Evolutionary conservation across 2,797 vertebrate genomes (phyloP), one percentile per base, ranked within the genome.

Genomic region (Anomalospiza imberbis): DNA sequence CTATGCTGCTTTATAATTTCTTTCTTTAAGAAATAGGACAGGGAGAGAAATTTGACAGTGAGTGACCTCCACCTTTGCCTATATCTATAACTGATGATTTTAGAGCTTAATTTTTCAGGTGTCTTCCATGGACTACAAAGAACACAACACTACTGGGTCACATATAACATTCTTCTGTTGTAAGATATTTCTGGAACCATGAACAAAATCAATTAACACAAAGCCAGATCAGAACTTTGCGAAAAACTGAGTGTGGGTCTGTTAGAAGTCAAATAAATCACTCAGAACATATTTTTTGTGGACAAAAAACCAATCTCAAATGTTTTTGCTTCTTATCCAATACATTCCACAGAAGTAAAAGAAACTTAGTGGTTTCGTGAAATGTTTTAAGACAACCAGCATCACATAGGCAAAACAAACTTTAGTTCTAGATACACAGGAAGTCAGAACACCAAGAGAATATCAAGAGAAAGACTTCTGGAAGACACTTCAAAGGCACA

Each of bases 371-470:
- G 18, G 12, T 8, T 94, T 68, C 75, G 20, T 61, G 34, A 57
- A 84, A 71, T 1, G 3, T 71, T 93, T 88, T 60, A 63, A 80
- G 74, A 66, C 22, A 91, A 60, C 8, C 54, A 53, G 36, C 0
- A 0, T 36, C 25, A 81, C 31, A 48, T 0, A 84, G 53, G 17
- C 42, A 90, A 83, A 93, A 55, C 0, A 0, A 81, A 40, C 47
- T 79, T 88, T 24, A 72, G 8, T 66, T 85, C 55, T 25, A 66
- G 36, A 84, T 26, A 36, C 6, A 31, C 17, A 15, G 4, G 40
- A 72, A 88, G 13, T 70, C 47, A 76, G 51, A 81, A 72, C 26
- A 81, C 17, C 38, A 55, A 55, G 8, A 76, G 13, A 66, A 79
- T 28, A 77, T 14, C 36, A 54, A 58, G 5, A 75, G 14, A 71